These are phyloP conservation scores for Uloborus plumipes DNA, from an alignment of 2,888 invertebrate species.

Conservation along the genomic window DNA sequence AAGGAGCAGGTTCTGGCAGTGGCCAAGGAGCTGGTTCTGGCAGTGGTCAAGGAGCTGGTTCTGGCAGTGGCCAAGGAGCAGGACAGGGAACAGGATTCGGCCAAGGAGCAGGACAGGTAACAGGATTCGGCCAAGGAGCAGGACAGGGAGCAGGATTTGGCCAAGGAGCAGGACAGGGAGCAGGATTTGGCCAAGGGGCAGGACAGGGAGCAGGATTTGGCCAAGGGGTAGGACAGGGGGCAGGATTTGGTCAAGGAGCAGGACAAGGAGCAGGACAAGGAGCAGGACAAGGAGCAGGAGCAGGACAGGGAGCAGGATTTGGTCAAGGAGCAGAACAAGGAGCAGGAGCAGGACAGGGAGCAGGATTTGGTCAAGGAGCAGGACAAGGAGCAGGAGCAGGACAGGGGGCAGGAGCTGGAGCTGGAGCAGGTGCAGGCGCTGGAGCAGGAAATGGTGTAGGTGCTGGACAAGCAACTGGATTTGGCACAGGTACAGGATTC, in stretches of 20 bases:
- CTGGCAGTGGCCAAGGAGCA: no score
- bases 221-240: background rate
- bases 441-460: background rate
- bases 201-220: constrained; percentile 7
- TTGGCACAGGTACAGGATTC: background rate
- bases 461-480: background rate
- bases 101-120: no score
- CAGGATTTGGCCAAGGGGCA: background rate
- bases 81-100: no score
- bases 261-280: constrained; percentile 3
- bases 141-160: background rate
- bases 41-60: no score
- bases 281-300: background rate
- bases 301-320: background rate
- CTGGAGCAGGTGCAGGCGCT: background rate
- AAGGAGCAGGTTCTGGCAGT: no score
- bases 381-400: background rate
- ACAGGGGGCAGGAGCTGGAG: background rate
- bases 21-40: no score
- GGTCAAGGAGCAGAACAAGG: background rate
- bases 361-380: background rate
- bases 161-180: background rate
- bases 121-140: no score
- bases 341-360: background rate
- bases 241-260: background rate